Percentiles rank a stretch among this genome's conserved stretches.
Evolutionary conservation across 1,140 invertebrate species (phyloP).

Genomic region (Planococcus citri): DNA sequence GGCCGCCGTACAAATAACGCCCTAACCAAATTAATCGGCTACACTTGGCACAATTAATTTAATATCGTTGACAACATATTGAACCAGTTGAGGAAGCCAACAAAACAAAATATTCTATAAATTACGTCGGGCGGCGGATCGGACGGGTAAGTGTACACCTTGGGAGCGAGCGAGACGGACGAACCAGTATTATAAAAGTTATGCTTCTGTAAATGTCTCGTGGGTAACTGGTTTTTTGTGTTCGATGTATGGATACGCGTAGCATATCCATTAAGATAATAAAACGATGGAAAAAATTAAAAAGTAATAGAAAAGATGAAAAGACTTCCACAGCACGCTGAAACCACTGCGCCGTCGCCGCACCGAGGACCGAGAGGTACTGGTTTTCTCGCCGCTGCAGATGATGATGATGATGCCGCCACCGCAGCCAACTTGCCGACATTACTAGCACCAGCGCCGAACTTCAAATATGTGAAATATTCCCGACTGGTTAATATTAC

Average conservation of each 20-base stretch:
- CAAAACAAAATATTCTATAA: slow-evolving; percentile 8
- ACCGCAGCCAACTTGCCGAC: too few species aligned
- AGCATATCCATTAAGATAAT: slow-evolving; percentile 1
- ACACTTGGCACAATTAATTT: slow-evolving; percentile 2
- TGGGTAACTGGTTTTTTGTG: slow-evolving; percentile 6
- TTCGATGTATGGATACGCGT: background rate
- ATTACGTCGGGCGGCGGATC: background rate
- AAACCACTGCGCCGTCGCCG: too few species aligned
- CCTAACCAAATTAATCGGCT: background rate
- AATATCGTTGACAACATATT: slow-evolving; percentile 4
- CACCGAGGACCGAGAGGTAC: too few species aligned
- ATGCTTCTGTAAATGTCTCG: slow-evolving; percentile 6
- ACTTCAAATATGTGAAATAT: background rate
- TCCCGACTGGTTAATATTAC: background rate
- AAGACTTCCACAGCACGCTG: background rate
- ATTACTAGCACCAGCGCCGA: too few species aligned
- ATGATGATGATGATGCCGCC: too few species aligned
- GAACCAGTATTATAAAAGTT: slow-evolving; percentile 7
- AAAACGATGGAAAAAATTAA: background rate
- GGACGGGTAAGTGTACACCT: too few species aligned
- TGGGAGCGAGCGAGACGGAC: background rate
- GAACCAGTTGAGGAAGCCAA: slow-evolving; percentile 5
- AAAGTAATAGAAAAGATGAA: slow-evolving; percentile 3
- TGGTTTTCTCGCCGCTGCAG: background rate
- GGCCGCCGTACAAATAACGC: too few species aligned